Evolutionary conservation across 2,888 invertebrate genomes (phyloP).

Genomic region (Cerastis rubricosa): DNA sequence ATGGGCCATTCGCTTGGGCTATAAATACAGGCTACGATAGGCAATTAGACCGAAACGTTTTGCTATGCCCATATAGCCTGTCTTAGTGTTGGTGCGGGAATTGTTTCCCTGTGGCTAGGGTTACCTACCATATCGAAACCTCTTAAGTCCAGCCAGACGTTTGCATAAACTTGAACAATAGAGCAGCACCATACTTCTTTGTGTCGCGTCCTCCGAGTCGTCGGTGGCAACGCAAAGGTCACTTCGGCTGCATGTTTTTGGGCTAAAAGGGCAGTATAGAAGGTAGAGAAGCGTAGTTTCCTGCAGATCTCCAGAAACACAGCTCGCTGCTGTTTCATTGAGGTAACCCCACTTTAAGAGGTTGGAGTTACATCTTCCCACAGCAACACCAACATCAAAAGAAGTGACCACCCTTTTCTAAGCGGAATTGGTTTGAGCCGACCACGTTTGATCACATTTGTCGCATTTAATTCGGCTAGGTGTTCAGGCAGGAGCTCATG

Average conservation of each 20-base stretch:
- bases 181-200: too few relatives aligned
- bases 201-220: too few relatives aligned
- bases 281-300: too few relatives aligned
- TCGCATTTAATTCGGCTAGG: background rate
- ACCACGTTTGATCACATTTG: background rate
- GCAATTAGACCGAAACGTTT: conserved; percentile 73
- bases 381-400: too few relatives aligned
- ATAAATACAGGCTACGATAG: conserved; percentile 67
- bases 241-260: too few relatives aligned
- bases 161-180: background rate
- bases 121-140: conserved; percentile 2
- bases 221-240: too few relatives aligned
- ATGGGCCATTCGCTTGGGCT: conserved; percentile 67
- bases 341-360: too few relatives aligned
- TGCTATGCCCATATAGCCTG: conserved; percentile 53
- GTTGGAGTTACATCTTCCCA: too few relatives aligned
- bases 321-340: too few relatives aligned
- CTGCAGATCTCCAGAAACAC: too few relatives aligned
- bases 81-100: conserved; percentile 32
- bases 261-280: too few relatives aligned
- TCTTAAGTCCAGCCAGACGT: background rate
- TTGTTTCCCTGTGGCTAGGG: conserved; percentile 41
- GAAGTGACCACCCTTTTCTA: background rate
- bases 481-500: too few relatives aligned
- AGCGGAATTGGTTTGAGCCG: background rate